These are phyloP conservation scores for Drosophila nannoptera DNA, from an alignment of 1,140 invertebrate species.

Conservation along the genomic window DNA sequence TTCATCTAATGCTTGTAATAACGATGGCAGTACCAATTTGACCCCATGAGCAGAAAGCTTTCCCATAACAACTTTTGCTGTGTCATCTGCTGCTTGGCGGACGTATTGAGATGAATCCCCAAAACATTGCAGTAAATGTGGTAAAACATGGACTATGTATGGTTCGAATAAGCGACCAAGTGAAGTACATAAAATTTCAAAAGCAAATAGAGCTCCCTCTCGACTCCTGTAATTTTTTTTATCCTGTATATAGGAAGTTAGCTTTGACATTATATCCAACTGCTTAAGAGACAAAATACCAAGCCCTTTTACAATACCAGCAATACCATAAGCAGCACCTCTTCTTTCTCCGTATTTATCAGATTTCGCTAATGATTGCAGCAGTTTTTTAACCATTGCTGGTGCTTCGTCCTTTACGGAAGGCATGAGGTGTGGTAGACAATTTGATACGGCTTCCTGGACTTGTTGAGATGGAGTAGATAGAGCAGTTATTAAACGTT, in stretches of 20 bases:
- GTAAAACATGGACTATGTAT: slow-evolving; percentile 98
- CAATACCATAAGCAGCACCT: slow-evolving; percentile 93
- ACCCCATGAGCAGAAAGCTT: slow-evolving; percentile 97
- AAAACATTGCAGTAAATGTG: slow-evolving; percentile 96
- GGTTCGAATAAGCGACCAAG: slow-evolving; percentile 98
- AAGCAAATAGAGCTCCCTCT: slow-evolving; percentile 97
- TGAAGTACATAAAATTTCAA: slow-evolving; percentile 98
- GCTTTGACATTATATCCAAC: slow-evolving; percentile 95
- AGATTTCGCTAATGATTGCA: slow-evolving; percentile 93
- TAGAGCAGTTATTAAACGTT: slow-evolving; percentile 92
- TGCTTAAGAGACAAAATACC: slow-evolving; percentile 97
- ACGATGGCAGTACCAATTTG: slow-evolving; percentile 94
- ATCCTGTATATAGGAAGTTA: slow-evolving; percentile 96
- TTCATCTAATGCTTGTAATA: slow-evolving; percentile 95
- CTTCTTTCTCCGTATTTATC: slow-evolving; percentile 95
- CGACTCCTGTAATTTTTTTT: slow-evolving; percentile 96
- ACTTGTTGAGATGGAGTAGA: slow-evolving; percentile 98
- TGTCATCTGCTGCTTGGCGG: slow-evolving; percentile 94
- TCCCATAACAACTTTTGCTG: slow-evolving; percentile 97
- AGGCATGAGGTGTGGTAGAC: slow-evolving; percentile 94
- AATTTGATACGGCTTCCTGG: slow-evolving; percentile 98
- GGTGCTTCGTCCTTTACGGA: slow-evolving; percentile 94
- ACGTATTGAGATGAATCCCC: slow-evolving; percentile 96
- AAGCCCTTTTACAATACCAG: slow-evolving; percentile 95
- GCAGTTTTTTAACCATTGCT: slow-evolving; percentile 91